Base-by-base conservation (phyloP, 2,797 vertebrate genomes). In the Melanotaenia trifasciata region DNA sequence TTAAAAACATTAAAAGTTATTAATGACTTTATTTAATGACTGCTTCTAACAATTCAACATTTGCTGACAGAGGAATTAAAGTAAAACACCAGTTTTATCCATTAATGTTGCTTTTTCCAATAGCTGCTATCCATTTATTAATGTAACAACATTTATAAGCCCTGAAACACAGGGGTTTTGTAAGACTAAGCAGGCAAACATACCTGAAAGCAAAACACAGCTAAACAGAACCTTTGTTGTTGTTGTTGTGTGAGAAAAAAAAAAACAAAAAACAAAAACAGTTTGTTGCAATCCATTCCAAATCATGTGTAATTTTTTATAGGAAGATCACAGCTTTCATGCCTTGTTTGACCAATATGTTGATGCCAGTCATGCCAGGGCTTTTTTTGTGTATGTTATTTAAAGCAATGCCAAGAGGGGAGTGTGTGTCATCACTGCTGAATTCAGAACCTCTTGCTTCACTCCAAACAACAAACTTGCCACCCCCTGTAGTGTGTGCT, bases 381-480 rank as follows among this genome's bases (percentile, higher is more conserved):
- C 72, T 73, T 32, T 40, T 40, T 40, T 12, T 43, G 38, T 60
- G 30, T 76, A 72, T 69, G 72, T 78, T 88, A 79, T 86, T 88
- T 80, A 80, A 83, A 81, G 78, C 75, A 72, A 32, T 81, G 74
- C 81, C 82, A 79, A 73, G 67, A 62, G 72, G 85, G 76, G 73
- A 80, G 79, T 38, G 73, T 79, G 83, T 89, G 84, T 83, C 87
- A 86, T 81, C 77, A 43, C 77, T 5, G 66, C 83, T 82, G 84
- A 80, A 76, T 87, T 72, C 79, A 88, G 66, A 85, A 71, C 76
- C 66, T 79, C 77, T 85, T 86, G 85, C 80, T 90, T 87, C 82
- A 86, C 77, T 83, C 78, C 67, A 58, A 58, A 80, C 72, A 81
- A 85, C 79, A 84, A 82, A 87, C 84, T 78, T 79, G 62, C 84